Evolutionary conservation across 2,797 vertebrate species (phyloP).

Genomic region (Chelmon rostratus): DNA sequence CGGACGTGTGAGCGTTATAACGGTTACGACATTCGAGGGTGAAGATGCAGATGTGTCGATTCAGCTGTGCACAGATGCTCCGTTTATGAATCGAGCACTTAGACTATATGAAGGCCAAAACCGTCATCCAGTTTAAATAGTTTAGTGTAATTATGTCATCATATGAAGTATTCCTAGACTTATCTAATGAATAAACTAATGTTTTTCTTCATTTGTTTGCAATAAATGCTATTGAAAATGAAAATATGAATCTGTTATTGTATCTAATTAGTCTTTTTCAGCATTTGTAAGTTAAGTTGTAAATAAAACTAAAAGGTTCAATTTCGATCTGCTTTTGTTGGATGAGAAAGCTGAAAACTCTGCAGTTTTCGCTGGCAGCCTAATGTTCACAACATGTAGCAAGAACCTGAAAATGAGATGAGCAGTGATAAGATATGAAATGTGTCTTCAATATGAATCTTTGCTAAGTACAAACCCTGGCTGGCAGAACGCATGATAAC

Average conservation of each 20-base stretch:
- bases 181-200: too few species aligned
- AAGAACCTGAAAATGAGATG: background rate
- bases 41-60: constrained; percentile 31
- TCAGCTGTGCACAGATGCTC: constrained; percentile 27
- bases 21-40: constrained; percentile 18
- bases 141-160: background rate
- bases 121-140: background rate
- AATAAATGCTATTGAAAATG: background rate
- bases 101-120: constrained; percentile 5
- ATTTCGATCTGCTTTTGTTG: background rate
- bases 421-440: too few species aligned
- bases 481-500: background rate
- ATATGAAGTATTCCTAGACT: background rate
- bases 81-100: constrained; percentile 20
- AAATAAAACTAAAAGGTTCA: background rate
- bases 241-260: background rate
- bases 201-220: background rate
- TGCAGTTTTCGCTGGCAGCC: too few species aligned
- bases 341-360: background rate
- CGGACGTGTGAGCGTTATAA: constrained; percentile 29
- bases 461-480: background rate
- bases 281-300: background rate
- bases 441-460: background rate
- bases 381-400: too few species aligned
- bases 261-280: background rate